Conservation (phyloP, 2,113 vertebrate species). For the Glareola pratincola region DNA sequence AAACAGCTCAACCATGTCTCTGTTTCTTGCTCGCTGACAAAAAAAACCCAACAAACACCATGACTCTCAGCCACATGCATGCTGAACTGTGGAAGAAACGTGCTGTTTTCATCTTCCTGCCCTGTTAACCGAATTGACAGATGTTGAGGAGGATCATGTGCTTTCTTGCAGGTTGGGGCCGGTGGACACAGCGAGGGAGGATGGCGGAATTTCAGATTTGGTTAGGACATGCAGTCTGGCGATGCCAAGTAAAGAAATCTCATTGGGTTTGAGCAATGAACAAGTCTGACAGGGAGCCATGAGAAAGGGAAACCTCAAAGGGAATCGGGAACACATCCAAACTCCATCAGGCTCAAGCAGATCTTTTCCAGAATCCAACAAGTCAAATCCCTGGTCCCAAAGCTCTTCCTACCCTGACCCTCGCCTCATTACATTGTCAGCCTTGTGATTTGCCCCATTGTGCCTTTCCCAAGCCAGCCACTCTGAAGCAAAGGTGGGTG, state of each 20-base stretch:
- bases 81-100: neutral
- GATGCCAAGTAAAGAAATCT: slow-evolving; percentile 1
- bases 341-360: neutral
- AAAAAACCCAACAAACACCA: neutral
- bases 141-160: neutral
- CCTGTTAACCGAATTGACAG: neutral
- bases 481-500: neutral
- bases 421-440: neutral
- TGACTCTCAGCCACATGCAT: fast-evolving
- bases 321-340: neutral
- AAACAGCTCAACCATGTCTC: neutral
- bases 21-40: neutral
- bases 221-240: slow-evolving; percentile 8
- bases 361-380: neutral
- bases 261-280: neutral
- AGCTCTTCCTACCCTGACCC: neutral
- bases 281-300: neutral
- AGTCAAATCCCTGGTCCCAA: neutral
- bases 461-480: neutral
- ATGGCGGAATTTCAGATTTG: neutral
- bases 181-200: neutral
- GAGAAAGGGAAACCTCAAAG: neutral
- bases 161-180: neutral
- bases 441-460: fast-evolving
- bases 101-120: neutral